A percentile compares a stretch with the other conserved stretches of the same genome.
phyloP scores from a whole-genome alignment of 2,113 vertebrate species.

The Onychostoma macrolepis region DNA sequence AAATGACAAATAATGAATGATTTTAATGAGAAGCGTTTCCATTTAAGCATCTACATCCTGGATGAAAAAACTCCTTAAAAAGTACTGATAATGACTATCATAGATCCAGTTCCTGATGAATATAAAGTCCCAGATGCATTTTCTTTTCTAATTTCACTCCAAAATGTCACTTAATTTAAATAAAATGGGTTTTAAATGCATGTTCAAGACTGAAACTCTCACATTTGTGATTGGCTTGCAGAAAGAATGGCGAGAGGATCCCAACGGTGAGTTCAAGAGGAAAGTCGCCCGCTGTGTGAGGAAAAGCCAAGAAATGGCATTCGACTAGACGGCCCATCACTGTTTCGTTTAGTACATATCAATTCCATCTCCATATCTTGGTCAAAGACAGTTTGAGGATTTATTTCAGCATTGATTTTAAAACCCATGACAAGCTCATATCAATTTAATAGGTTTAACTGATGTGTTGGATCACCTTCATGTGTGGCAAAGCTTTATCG shows the following conservation, averaged over 20 bases:
- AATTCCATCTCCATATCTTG: slow-evolving; percentile 21
- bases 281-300: slow-evolving; percentile 81
- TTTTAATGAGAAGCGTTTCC: no score
- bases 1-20: no score
- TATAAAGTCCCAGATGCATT: no score
- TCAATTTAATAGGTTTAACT: background rate
- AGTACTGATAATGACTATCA: no score
- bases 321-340: slow-evolving; percentile 66
- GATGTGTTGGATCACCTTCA: background rate
- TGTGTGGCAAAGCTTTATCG: background rate
- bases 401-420: slow-evolving; percentile 21
- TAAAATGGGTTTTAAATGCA: background rate
- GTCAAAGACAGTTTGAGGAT: slow-evolving; percentile 12
- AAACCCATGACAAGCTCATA: background rate
- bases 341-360: background rate
- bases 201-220: background rate
- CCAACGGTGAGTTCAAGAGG: slow-evolving; percentile 78
- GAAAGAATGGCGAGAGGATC: slow-evolving; percentile 83
- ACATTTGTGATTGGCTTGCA: slow-evolving; percentile 57
- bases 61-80: no score
- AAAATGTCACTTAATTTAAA: background rate
- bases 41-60: no score
- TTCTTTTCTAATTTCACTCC: background rate
- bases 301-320: slow-evolving; percentile 82
- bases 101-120: no score